Evolutionary conservation across 2,113 vertebrate genomes (phyloP).

Genomic region (Amia ocellicauda): DNA sequence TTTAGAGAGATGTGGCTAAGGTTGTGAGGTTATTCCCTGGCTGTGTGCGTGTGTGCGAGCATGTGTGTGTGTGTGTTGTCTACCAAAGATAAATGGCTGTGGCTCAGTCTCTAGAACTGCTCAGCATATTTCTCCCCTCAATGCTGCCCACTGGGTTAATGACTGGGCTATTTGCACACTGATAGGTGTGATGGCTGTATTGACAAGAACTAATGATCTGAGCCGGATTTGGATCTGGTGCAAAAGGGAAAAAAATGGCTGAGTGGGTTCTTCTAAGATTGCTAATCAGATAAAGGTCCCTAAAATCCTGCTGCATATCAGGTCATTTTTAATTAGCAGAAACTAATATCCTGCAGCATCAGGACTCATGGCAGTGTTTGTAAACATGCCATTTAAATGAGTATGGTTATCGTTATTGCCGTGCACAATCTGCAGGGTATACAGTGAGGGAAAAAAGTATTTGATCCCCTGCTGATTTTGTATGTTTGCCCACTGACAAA

Average conservation of each 20-base stretch:
- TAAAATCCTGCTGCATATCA: slow-evolving; percentile 5
- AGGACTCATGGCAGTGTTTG: slow-evolving; percentile 41
- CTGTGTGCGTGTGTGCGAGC: neutral
- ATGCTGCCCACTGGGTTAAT: slow-evolving; percentile 30
- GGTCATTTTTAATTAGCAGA: neutral
- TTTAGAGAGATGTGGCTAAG: neutral
- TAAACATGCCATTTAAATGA: slow-evolving; percentile 18
- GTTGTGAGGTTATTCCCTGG: slow-evolving; percentile 1
- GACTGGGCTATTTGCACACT: slow-evolving; percentile 24
- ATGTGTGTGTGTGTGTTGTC: neutral
- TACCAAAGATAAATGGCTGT: slow-evolving; percentile 29
- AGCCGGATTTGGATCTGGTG: slow-evolving; percentile 36
- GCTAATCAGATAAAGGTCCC: slow-evolving; percentile 50
- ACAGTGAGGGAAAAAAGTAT: too few species aligned
- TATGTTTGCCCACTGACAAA: too few species aligned
- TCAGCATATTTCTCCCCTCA: slow-evolving; percentile 29
- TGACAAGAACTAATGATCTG: slow-evolving; percentile 50
- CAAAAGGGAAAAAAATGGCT: slow-evolving; percentile 20
- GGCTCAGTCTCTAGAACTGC: slow-evolving; percentile 29
- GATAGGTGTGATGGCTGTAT: slow-evolving; percentile 34
- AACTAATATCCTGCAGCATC: neutral
- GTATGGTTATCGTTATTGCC: too few species aligned
- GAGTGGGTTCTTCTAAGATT: slow-evolving; percentile 44
- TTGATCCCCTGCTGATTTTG: too few species aligned
- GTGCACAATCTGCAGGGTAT: too few species aligned